Evolutionary conservation across 2,888 invertebrate species (phyloP), one percentile per base, ranked within the genome.

Genomic region (Ectropis crepuscularia): DNA sequence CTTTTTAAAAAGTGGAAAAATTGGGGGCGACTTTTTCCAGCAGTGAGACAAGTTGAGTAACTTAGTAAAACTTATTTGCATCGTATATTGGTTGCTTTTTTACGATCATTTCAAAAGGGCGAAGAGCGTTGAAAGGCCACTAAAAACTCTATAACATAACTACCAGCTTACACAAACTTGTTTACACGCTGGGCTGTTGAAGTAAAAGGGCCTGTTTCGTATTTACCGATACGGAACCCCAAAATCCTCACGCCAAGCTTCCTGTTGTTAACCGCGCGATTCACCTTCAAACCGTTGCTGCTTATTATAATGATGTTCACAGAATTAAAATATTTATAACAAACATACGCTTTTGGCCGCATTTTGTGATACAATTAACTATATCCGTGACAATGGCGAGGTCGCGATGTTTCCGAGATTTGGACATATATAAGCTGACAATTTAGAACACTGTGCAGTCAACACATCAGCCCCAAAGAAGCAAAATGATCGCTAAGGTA

Each of bases 401-500:
- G 83, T 68, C 81, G 73, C 72, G 73, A 72, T 76, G 77, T 84
- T 86, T 86, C 82, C 82, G 77, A 78, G 75, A 77, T 80, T 76
- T 74, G 67, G 72, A 77, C 76, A 74, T 80, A 76, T 88, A 88
- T 86, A 88, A 87, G 82, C 78, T 75, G 77, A 76, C 69, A 76
- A 67, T 77, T 80, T 79, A 77, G 64, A 74, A 67, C 53, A 65
- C 73, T 71, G 74, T 79, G 77, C 87, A 88, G 83, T 86, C 81
- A 71, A 78, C 78, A 70, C 76, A 68, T 76, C 65, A 73, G 63
- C 73, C 63, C 75, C 71, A 74, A 78, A 78, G 72, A 75, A 78
- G 74, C 80, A 83, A 80, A 74, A 86, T 86, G 85, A 81, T 83
- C 71, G 82, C 85, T 75, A 87, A 87, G 86, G 86, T 87, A 79